Evolutionary conservation across 1,140 invertebrate species (phyloP).

Genomic region (Vanessa tameamea): DNA sequence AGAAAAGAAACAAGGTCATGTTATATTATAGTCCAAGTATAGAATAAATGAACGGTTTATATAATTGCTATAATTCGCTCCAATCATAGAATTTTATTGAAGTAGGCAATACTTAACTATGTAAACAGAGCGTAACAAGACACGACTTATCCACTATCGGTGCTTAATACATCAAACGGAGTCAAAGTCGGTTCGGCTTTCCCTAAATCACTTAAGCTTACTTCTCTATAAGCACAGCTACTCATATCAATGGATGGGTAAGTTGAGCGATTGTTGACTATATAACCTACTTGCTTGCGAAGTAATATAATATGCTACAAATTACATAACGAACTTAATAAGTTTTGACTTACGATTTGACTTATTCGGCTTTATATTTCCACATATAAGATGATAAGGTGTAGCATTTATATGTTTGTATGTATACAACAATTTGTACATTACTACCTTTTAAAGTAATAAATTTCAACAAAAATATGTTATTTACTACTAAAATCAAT

Average conservation of each 20-base stretch:
- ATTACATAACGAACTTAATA: no score
- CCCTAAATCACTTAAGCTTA: conserved; percentile 4
- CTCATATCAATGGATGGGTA: neutral
- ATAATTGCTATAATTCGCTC: neutral
- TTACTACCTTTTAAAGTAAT: no score
- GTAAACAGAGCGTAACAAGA: conserved; percentile 6
- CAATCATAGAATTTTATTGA: neutral
- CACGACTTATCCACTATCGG: neutral
- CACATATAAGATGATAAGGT: no score
- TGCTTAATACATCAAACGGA: conserved; percentile 1
- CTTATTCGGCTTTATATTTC: no score
- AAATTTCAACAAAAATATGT: no score
- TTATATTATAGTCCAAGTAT: no score
- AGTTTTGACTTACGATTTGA: no score
- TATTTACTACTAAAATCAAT: no score
- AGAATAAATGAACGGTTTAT: neutral
- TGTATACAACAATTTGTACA: no score
- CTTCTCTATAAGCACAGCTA: neutral
- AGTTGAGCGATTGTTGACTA: neutral
- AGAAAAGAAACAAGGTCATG: no score
- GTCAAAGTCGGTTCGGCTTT: neutral
- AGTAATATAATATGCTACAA: no score
- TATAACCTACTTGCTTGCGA: neutral
- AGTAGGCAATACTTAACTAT: neutral
- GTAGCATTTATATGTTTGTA: no score